These are phyloP conservation scores for Austrolebias charrua DNA, from an alignment of 2,797 vertebrate genomes.

Conservation along the genomic window DNA sequence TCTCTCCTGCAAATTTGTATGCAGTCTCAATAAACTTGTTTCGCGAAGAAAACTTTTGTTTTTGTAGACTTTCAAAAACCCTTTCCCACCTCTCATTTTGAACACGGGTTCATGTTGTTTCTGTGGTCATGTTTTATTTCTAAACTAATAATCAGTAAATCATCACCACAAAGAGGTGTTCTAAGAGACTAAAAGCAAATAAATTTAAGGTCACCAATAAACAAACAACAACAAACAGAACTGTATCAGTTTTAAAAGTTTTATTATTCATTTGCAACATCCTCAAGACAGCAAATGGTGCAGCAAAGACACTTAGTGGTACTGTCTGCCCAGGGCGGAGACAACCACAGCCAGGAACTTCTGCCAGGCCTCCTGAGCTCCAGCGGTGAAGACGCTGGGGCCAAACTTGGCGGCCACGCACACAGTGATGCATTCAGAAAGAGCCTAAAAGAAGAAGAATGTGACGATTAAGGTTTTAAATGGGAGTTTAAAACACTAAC, in stretches of 20 bases:
- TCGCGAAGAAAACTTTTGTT: no score
- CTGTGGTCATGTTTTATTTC: no score
- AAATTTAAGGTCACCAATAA: not conserved
- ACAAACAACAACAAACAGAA: not conserved
- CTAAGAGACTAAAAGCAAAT: not conserved
- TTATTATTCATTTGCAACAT: constrained; percentile 10
- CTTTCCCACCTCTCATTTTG: no score
- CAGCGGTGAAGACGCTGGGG: constrained; percentile 19
- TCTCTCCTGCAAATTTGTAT: no score
- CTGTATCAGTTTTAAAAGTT: not conserved
- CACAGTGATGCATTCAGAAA: constrained; percentile 31
- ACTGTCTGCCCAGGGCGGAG: constrained; percentile 19
- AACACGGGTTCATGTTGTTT: no score
- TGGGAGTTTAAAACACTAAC: not conserved
- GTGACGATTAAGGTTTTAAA: not conserved
- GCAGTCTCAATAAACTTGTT: no score
- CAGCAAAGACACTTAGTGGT: constrained; percentile 13
- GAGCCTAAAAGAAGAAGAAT: not conserved
- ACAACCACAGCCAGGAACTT: constrained; percentile 35
- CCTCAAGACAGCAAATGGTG: not conserved
- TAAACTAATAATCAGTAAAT: not conserved
- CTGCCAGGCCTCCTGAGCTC: constrained; percentile 28
- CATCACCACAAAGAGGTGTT: no score
- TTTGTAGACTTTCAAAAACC: no score
- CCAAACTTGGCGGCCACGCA: constrained; percentile 16